Base-by-base conservation (phyloP, 2,113 vertebrate species). In the Cebus imitator region DNA sequence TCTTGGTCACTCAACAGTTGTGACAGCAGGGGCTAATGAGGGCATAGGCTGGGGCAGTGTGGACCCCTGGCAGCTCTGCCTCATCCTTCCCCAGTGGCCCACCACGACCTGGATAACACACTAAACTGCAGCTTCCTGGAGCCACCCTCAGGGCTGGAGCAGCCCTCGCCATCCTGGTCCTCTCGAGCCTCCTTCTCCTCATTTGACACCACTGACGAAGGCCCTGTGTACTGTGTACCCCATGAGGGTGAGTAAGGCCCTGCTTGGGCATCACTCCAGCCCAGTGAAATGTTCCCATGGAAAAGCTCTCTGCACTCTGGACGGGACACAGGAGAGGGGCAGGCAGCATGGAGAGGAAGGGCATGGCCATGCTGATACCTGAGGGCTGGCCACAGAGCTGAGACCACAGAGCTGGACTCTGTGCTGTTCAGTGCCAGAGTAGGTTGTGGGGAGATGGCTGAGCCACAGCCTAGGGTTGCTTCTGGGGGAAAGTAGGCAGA, bases 61-160 rank as follows among this genome's bases (percentile, higher is more conserved):
- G 23, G 45, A 58, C 0, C 2, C 84, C 17, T 66, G n/a, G 61
- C 97, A 87, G 97, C 70, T 48, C 21, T 68, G 45, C 58, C 16
- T 88, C 2, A 20, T 98, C 37, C 85, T 84, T 96, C 75, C 76
- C 45, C 98, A 99, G 99, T 99, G 98, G 99, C 99, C 92, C 99
- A 99, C 94, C 99, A 99, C 1, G 99, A 99, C 98, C 98, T 99
- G 86, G 99, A 99, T 97, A 99, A 99, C 98, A 99, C 99, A 85
- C 99, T 99, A 98, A 99, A 99, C 99, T 99, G 99, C 99, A 99
- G 99, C 98, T 99, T 99, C 98, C 99, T 99, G 20, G 99, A 99
- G 97, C 99, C 99, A 0, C 99, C 99, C 0, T 97, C 97, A 0
- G 99, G 99, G 78, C 98, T 99, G 72, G 99, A 99, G 96, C 99